These are phyloP conservation scores for Perca flavescens DNA, from an alignment of 2,113 vertebrate genomes.

Conservation along the genomic window DNA sequence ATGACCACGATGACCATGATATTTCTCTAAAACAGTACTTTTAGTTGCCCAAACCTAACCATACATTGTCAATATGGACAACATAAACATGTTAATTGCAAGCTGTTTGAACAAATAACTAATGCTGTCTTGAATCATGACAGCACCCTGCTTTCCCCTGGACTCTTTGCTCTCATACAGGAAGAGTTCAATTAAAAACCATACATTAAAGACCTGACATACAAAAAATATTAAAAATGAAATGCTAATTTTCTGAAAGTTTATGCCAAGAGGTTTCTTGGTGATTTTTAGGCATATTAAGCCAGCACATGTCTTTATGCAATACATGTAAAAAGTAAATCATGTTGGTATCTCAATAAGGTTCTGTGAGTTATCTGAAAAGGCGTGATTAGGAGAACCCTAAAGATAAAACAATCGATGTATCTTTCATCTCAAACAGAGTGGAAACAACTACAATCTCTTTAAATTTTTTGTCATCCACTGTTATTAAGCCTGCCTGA, in stretches of 20 bases:
- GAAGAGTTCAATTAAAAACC: not conserved
- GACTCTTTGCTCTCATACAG: not conserved
- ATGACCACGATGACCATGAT: not conserved
- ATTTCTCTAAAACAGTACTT: not conserved
- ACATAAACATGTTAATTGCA: not conserved
- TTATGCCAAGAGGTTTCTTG: no score
- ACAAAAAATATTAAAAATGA: no score
- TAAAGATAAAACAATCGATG: not conserved
- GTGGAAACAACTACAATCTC: not conserved
- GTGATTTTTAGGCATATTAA: not conserved
- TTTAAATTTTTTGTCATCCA: constrained; percentile 3
- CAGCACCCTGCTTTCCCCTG: not conserved
- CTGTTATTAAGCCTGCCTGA: constrained; percentile 19
- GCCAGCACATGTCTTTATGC: not conserved
- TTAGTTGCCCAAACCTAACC: not conserved
- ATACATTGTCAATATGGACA: not conserved
- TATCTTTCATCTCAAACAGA: not conserved
- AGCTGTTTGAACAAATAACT: not conserved
- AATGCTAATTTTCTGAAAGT: no score
- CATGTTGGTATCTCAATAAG: not conserved
- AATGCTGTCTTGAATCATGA: not conserved
- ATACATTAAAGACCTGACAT: no score
- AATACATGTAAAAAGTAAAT: no score
- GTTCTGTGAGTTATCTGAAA: not conserved
- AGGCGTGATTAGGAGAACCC: no score